These are phyloP conservation scores for Rhizoglyphus robini DNA, from an alignment of 1,140 invertebrate species.

Conservation along the genomic window DNA sequence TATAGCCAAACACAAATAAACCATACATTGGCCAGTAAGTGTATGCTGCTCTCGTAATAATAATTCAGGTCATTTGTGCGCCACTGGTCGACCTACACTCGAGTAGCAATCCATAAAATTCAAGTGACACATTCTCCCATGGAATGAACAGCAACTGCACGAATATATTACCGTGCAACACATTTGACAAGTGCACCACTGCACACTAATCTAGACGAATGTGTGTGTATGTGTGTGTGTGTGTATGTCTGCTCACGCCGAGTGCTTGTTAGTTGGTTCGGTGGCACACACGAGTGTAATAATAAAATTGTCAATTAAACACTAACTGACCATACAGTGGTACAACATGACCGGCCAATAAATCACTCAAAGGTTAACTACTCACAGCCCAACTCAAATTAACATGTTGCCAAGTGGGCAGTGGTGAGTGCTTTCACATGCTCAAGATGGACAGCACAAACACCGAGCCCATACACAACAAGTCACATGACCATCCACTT, in stretches of 20 bases:
- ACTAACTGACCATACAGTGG: not conserved
- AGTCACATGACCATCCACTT: no score
- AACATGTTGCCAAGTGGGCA: not conserved
- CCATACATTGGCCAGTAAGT: not conserved
- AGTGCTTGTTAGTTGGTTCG: no score
- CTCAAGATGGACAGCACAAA: no score
- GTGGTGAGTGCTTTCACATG: no score
- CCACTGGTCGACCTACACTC: not conserved
- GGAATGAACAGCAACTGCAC: no score
- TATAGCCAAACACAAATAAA: not conserved
- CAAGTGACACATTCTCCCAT: no score
- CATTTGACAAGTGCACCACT: not conserved
- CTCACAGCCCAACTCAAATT: no score
- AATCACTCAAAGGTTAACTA: constrained; percentile 6
- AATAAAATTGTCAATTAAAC: constrained; percentile 10
- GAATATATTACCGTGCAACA: no score
- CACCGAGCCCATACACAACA: no score
- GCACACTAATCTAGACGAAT: not conserved
- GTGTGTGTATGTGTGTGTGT: not conserved
- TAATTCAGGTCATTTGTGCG: constrained; percentile 14
- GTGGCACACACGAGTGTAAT: no score
- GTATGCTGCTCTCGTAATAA: constrained; percentile 7
- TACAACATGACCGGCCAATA: no score
- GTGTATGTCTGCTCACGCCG: no score
- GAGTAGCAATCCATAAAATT: not conserved